Conservation (phyloP, 2,888 invertebrate species). For the Oscheius sp. region DNA sequence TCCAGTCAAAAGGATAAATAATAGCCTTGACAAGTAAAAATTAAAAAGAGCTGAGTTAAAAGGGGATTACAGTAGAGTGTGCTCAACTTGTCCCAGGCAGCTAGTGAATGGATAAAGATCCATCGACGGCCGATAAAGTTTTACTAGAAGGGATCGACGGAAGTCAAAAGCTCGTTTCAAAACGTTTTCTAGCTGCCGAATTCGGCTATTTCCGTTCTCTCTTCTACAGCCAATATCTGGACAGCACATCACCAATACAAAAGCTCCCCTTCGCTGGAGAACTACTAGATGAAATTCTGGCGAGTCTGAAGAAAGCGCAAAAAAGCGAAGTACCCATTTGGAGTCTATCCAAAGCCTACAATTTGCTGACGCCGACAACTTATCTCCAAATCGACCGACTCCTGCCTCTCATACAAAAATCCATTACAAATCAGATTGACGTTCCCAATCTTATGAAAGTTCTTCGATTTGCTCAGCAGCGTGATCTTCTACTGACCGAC, state of each 20-base stretch:
- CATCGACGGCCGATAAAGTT: too few relatives aligned
- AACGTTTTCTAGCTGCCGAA: background rate
- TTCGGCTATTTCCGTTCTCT: background rate
- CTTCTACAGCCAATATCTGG: background rate
- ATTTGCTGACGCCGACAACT: background rate
- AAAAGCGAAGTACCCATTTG: background rate
- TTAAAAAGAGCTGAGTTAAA: too few relatives aligned
- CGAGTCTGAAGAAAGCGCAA: background rate
- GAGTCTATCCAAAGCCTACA: background rate
- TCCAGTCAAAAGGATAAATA: too few relatives aligned
- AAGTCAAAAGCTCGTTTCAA: too few relatives aligned
- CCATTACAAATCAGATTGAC: constrained; percentile 4
- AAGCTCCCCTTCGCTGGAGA: background rate
- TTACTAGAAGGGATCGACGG: too few relatives aligned
- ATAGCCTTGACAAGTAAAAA: too few relatives aligned
- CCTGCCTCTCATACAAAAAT: background rate
- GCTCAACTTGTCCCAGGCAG: too few relatives aligned
- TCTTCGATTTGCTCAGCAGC: background rate
- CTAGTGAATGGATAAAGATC: too few relatives aligned
- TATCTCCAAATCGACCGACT: constrained; percentile 11
- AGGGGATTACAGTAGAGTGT: too few relatives aligned
- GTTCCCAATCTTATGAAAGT: background rate
- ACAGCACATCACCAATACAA: background rate
- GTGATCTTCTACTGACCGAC: background rate
- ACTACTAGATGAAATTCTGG: background rate